Evolutionary conservation across 37 sponge, comb jelly and placozoan species (phyloP).

Genomic region (Crambe crambe): DNA sequence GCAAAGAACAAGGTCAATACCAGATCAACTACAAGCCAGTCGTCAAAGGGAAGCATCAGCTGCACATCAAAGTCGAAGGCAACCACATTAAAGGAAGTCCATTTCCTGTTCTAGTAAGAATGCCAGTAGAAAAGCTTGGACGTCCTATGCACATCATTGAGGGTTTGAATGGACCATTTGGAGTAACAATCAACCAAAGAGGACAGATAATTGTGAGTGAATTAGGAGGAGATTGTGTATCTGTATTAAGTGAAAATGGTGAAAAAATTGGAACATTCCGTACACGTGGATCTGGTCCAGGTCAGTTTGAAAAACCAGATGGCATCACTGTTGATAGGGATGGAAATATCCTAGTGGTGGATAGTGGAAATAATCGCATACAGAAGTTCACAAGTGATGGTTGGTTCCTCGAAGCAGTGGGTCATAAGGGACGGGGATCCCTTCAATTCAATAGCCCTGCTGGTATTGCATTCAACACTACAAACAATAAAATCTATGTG

Average conservation of each 20-base stretch:
- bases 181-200: slow-evolving; percentile 23
- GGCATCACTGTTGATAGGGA: slow-evolving; percentile 25
- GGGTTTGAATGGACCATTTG: slow-evolving; percentile 7
- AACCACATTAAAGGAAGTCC: slow-evolving; percentile 34
- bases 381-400: slow-evolving; percentile 61
- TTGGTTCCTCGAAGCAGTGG: slow-evolving; percentile 31
- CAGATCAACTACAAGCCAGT: slow-evolving; percentile 19
- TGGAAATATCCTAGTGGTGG: slow-evolving; percentile 35
- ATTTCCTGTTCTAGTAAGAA: slow-evolving; percentile 3
- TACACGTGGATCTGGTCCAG: slow-evolving; percentile 17
- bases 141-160: neutral
- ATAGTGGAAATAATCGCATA: slow-evolving; percentile 34
- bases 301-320: slow-evolving; percentile 32
- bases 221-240: neutral
- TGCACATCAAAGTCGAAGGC: slow-evolving; percentile 18
- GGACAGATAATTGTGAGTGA: slow-evolving; percentile 44
- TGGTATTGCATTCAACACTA: slow-evolving; percentile 37
- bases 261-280: slow-evolving; percentile 21
- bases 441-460: slow-evolving; percentile 37
- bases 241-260: slow-evolving; percentile 15
- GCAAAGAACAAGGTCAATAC: slow-evolving; percentile 1
- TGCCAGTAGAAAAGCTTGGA: neutral
- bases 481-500: slow-evolving; percentile 38
- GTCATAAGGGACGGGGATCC: slow-evolving; percentile 11
- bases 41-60: neutral